A percentile compares a stretch with the other conserved stretches of the same genome.
Evolutionary conservation across 2,113 vertebrate species (phyloP).

Genomic region (Saccopteryx leptura): DNA sequence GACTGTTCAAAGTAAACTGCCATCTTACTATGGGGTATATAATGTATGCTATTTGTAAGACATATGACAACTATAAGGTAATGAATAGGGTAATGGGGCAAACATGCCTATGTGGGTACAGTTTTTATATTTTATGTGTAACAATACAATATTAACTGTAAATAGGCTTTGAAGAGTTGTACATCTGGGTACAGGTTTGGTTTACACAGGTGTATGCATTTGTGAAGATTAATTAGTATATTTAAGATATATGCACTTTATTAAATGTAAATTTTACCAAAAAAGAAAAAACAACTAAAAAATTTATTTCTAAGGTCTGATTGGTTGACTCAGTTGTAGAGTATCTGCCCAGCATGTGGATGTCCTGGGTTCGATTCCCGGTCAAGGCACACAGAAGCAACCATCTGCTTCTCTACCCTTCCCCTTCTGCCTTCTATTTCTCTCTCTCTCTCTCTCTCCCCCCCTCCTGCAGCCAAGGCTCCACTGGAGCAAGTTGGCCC

Average conservation of each 20-base stretch:
- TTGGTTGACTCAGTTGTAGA: no score
- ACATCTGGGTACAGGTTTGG: not conserved
- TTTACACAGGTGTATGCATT: not conserved
- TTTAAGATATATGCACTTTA: not conserved
- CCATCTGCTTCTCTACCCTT: no score
- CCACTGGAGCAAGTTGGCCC: no score
- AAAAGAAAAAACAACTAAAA: not conserved
- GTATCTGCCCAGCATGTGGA: no score
- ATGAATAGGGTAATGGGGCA: not conserved
- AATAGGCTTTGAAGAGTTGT: not conserved
- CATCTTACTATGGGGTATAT: not conserved
- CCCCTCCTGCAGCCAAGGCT: no score
- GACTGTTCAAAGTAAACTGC: constrained; percentile 13
- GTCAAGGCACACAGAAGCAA: no score
- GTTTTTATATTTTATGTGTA: not conserved
- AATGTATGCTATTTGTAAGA: not conserved
- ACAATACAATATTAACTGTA: not conserved
- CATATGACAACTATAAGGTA: not conserved
- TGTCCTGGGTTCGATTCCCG: no score
- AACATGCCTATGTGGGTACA: not conserved
- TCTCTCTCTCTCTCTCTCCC: no score
- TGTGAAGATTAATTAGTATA: not conserved
- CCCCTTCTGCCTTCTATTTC: no score
- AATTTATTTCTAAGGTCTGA: not conserved
- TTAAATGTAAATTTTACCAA: constrained; percentile 31